These are phyloP conservation scores for Varecia variegata DNA, from an alignment of 2,797 vertebrate species.

Conservation along the genomic window DNA sequence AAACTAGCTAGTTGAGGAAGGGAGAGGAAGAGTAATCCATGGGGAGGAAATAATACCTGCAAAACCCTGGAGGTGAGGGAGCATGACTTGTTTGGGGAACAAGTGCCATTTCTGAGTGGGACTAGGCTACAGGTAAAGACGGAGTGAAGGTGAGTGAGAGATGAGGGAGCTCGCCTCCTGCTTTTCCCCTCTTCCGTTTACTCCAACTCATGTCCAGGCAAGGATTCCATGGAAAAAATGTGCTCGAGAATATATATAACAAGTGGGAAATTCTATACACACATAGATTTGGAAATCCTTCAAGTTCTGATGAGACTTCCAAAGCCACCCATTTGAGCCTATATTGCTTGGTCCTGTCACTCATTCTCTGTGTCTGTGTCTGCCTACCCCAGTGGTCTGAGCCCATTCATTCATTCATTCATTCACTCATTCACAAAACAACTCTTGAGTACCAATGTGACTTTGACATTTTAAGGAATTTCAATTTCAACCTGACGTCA, in stretches of 20 bases:
- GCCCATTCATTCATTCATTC: neutral
- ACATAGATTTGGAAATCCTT: neutral
- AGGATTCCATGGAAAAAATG: neutral
- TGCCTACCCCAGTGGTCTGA: neutral
- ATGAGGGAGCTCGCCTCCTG: fast-evolving
- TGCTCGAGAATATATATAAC: neutral
- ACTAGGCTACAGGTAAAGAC: neutral
- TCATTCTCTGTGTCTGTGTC: neutral
- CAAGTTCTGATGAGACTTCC: neutral
- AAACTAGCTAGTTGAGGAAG: neutral
- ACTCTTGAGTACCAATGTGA: neutral
- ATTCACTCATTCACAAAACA: neutral
- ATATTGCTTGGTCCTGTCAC: neutral
- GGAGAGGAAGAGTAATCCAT: neutral
- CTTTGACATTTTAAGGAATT: neutral
- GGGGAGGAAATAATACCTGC: neutral
- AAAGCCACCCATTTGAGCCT: neutral
- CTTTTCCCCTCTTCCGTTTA: neutral
- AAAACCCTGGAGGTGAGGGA: neutral
- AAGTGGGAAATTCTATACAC: neutral
- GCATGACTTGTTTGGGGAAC: neutral
- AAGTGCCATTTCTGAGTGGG: neutral
- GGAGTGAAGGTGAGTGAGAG: neutral
- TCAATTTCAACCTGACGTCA: neutral
- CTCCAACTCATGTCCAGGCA: neutral